Evolutionary conservation across 2,888 invertebrate species (phyloP).

Genomic region (Drosophila sordidapex): DNA sequence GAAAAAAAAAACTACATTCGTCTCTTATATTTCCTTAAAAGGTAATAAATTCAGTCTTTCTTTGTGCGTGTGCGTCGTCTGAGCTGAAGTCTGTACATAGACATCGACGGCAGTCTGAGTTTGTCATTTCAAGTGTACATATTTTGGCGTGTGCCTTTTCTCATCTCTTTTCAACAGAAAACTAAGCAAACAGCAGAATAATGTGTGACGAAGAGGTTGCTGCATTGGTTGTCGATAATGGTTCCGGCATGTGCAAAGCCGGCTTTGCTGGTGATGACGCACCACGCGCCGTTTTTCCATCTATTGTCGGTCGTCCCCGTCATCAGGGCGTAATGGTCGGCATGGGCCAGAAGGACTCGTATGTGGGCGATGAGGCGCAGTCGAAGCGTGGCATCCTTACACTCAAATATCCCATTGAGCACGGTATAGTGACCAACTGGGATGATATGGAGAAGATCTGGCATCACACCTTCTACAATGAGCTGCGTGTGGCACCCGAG

Average conservation of each 20-base stretch:
- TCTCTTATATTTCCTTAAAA: constrained; percentile 69
- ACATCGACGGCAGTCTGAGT: constrained; percentile 18
- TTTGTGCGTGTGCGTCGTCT: constrained; percentile 45
- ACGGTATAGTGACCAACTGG: constrained; percentile 99
- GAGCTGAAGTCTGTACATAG: constrained; percentile 9
- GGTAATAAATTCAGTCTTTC: constrained; percentile 56
- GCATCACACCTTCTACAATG: constrained; percentile 99
- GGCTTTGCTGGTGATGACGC: constrained; percentile 96
- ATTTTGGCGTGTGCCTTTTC: constrained; percentile 31
- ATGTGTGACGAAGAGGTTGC: constrained; percentile 99
- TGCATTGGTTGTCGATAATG: constrained; percentile 95
- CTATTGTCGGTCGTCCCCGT: constrained; percentile 95
- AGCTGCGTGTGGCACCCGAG: constrained; percentile 97
- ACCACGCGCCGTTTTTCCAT: constrained; percentile 95
- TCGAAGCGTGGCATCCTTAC: constrained; percentile 95
- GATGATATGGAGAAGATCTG: constrained; percentile 99
- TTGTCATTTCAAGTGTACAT: constrained; percentile 48
- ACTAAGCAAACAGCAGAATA: constrained; percentile 85
- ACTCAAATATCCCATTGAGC: constrained; percentile 98
- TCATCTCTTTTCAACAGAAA: constrained; percentile 56
- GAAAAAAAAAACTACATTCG: constrained; percentile 39
- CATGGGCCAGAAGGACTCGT: constrained; percentile 96
- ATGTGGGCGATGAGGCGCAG: constrained; percentile 94
- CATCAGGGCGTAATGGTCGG: constrained; percentile 96
- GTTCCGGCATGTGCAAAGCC: constrained; percentile 97